Evolutionary conservation across 2,797 vertebrate species (phyloP).

Genomic region (Trematomus bernacchii): DNA sequence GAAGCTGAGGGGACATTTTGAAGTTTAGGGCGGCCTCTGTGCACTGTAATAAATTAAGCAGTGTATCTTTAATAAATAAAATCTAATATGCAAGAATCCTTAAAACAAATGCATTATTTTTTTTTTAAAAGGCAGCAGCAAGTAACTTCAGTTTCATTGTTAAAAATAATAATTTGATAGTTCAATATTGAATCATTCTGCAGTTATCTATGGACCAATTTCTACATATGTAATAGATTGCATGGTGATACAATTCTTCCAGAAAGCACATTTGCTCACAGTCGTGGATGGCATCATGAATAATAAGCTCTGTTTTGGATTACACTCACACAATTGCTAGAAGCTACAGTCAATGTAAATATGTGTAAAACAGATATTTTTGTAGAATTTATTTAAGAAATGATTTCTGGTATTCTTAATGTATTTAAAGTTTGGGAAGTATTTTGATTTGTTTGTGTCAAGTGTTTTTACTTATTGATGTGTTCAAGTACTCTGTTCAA

Average conservation of each 20-base stretch:
- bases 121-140: not conserved
- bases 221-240: constrained; percentile 1
- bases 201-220: not conserved
- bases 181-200: not conserved
- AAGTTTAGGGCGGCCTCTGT: not conserved
- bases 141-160: not conserved
- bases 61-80: not conserved
- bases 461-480: constrained; percentile 59
- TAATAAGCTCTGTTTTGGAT: constrained; percentile 12
- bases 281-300: not conserved
- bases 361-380: constrained; percentile 95
- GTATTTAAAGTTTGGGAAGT: constrained; percentile 86
- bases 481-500: constrained; percentile 51
- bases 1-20: not conserved
- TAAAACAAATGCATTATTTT: not conserved
- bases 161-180: not conserved
- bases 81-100: not conserved
- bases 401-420: constrained; percentile 89
- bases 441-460: constrained; percentile 72
- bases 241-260: constrained; percentile 20
- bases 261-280: constrained; percentile 24
- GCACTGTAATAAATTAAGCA: not conserved
- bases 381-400: constrained; percentile 96
- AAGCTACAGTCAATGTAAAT: constrained; percentile 90
- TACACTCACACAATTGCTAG: constrained; percentile 54